These are phyloP conservation scores for Babyrousa celebensis DNA, from an alignment of 2,797 vertebrate genomes.

Conservation along the genomic window DNA sequence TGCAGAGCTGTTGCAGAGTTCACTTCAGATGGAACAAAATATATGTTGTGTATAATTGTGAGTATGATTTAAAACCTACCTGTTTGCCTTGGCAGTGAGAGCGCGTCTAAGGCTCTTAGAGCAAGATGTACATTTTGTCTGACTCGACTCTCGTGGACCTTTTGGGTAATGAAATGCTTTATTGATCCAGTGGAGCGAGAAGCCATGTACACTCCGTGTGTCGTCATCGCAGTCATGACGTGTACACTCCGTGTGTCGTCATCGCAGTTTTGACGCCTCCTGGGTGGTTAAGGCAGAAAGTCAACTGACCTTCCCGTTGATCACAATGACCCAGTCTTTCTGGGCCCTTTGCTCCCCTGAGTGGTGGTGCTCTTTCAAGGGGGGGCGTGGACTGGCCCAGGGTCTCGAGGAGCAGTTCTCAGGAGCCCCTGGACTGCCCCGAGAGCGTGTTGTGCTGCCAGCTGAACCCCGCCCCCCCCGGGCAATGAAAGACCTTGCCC, in stretches of 20 bases:
- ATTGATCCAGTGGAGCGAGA: background rate
- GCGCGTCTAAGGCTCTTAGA: background rate
- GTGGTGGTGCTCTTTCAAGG: background rate
- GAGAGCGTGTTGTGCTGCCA: background rate
- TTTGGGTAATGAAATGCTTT: background rate
- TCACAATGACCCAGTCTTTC: background rate
- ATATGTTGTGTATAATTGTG: background rate
- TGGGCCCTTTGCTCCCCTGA: background rate
- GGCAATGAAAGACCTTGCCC: background rate
- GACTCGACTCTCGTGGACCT: background rate
- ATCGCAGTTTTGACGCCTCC: background rate
- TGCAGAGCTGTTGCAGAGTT: background rate
- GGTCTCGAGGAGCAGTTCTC: background rate
- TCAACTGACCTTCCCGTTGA: background rate
- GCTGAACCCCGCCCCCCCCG: background rate
- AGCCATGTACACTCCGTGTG: background rate
- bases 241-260: background rate
- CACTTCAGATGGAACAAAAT: background rate
- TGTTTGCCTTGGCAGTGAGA: background rate
- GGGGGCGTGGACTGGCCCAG: background rate
- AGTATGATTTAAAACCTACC: background rate
- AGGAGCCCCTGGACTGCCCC: background rate
- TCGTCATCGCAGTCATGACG: background rate
- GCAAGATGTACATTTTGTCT: background rate
- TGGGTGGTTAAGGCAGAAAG: slow-evolving; percentile 27